Evolutionary conservation across 2,797 vertebrate genomes (phyloP).

Genomic region (Anisognathus igniventris): DNA sequence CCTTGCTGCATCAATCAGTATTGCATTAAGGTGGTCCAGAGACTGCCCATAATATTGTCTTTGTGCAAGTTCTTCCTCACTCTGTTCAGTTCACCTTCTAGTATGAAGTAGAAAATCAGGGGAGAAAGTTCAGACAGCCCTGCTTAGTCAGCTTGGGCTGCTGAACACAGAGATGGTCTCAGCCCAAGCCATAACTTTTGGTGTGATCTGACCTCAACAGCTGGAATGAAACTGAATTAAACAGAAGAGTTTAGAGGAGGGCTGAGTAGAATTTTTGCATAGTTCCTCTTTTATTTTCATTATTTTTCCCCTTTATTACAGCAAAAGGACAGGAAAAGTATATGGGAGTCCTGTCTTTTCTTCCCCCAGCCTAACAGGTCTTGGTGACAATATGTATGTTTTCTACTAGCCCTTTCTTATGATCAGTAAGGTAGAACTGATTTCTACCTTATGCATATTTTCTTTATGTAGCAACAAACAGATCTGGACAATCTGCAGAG

Average conservation of each 20-base stretch:
- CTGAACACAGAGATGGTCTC: not conserved
- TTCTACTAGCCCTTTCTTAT: not conserved
- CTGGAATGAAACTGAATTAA: not conserved
- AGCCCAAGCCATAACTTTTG: not conserved
- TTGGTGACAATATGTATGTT: not conserved
- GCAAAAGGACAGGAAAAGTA: not conserved
- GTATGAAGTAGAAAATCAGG: not conserved
- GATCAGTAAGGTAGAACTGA: not conserved
- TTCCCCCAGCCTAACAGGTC: not conserved
- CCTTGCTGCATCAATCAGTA: not conserved
- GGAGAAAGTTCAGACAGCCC: not conserved
- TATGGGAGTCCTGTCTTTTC: not conserved
- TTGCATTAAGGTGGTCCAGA: not conserved
- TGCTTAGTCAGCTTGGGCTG: not conserved
- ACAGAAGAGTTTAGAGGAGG: not conserved
- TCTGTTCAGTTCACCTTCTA: accelerated
- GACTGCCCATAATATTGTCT: not conserved
- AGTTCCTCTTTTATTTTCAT: not conserved
- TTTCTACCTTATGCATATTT: not conserved
- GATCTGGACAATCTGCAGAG: not conserved
- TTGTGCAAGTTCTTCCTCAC: not conserved
- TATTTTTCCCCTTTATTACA: not conserved
- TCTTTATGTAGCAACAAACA: not conserved
- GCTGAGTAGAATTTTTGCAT: not conserved
- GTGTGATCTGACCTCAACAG: not conserved